Percentiles rank a stretch among this genome's conserved stretches.
These are phyloP conservation scores for Perca flavescens DNA, from an alignment of 2,113 vertebrate species.

Conservation along the genomic window DNA sequence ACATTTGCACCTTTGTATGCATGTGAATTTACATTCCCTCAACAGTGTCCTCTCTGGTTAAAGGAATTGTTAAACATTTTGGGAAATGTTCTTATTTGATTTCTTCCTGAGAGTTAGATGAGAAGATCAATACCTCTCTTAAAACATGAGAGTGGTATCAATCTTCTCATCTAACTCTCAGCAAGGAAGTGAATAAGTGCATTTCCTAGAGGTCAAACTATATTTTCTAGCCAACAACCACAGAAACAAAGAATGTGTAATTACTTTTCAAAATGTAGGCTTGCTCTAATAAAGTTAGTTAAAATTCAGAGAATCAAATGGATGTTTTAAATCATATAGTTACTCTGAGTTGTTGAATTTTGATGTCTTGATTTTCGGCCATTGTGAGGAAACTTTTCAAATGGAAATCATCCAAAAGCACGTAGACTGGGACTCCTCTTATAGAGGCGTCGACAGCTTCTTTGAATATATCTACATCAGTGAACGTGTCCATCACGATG, in stretches of 20 bases:
- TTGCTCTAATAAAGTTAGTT: background rate
- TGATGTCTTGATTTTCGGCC: slow-evolving; percentile 92
- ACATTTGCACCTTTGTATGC: background rate
- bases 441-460: slow-evolving; percentile 92
- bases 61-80: no score
- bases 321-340: slow-evolving; percentile 61
- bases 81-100: no score
- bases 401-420: slow-evolving; percentile 91
- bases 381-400: slow-evolving; percentile 91
- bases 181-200: background rate
- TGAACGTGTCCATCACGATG: slow-evolving; percentile 96
- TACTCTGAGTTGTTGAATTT: slow-evolving; percentile 94
- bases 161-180: background rate
- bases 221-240: background rate
- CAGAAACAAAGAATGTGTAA: background rate
- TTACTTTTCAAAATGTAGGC: background rate
- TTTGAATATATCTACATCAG: slow-evolving; percentile 96
- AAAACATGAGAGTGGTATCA: background rate
- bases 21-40: no score
- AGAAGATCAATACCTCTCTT: no score
- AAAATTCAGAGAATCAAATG: background rate
- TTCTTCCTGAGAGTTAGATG: no score
- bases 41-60: no score
- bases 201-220: background rate
- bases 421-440: slow-evolving; percentile 91